Evolutionary conservation across 1,140 invertebrate genomes (phyloP).

Genomic region (Orchesella cincta): DNA sequence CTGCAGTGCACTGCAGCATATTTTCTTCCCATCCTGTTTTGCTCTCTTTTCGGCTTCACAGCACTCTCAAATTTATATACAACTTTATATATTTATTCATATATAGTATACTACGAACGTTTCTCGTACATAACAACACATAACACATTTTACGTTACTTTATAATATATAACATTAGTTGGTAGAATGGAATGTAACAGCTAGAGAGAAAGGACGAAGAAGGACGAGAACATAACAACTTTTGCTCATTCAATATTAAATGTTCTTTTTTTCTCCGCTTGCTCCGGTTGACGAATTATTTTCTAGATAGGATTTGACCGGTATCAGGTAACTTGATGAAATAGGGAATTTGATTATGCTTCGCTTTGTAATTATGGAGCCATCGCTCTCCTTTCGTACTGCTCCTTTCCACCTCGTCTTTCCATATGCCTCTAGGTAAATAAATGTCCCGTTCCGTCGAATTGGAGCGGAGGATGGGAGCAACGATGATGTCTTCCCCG

Average conservation of each 20-base stretch:
- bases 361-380: slow-evolving; percentile 83
- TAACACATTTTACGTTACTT: neutral
- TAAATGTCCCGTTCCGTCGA: slow-evolving; percentile 71
- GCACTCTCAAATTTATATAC: no score
- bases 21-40: no score
- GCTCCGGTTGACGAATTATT: no score
- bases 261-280: neutral
- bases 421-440: slow-evolving; percentile 83
- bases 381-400: slow-evolving; percentile 81
- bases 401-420: slow-evolving; percentile 82
- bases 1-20: no score
- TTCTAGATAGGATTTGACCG: slow-evolving; percentile 54
- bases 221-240: neutral
- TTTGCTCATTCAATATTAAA: neutral
- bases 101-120: no score
- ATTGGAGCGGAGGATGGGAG: slow-evolving; percentile 76
- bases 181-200: neutral
- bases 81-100: no score
- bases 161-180: neutral
- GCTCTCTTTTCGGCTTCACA: no score
- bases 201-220: no score
- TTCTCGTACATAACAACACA: no score
- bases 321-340: slow-evolving; percentile 83
- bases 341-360: slow-evolving; percentile 76
- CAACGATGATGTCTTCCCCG: slow-evolving; percentile 87